Evolutionary conservation across 2,797 vertebrate species (phyloP).

Genomic region (Thripadectes ignobilis): DNA sequence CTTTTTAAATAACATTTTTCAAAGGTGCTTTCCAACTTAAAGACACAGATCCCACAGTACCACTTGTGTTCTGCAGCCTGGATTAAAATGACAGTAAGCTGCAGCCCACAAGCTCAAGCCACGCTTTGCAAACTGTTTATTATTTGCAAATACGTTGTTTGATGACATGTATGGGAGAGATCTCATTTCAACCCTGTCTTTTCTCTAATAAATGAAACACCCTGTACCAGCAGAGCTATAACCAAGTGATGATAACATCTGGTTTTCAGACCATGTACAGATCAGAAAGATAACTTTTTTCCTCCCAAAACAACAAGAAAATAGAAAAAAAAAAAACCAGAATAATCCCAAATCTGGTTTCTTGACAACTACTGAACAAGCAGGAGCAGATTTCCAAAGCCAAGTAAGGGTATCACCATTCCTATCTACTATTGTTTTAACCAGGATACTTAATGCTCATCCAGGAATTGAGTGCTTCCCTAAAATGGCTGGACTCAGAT

Average conservation of each 20-base stretch:
- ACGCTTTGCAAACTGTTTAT: constrained; percentile 17
- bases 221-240: constrained; percentile 57
- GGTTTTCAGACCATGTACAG: constrained; percentile 15
- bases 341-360: neutral
- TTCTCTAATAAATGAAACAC: constrained; percentile 68
- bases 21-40: constrained; percentile 38
- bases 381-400: neutral
- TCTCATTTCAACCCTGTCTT: constrained; percentile 64
- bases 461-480: neutral
- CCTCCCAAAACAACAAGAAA: constrained; percentile 9
- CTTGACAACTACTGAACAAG: neutral
- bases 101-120: constrained; percentile 6
- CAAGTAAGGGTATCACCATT: neutral
- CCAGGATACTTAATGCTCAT: neutral
- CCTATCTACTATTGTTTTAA: neutral
- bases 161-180: constrained; percentile 32
- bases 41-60: neutral
- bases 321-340: neutral
- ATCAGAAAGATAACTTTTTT: constrained; percentile 1
- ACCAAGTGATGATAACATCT: constrained; percentile 65
- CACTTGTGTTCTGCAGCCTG: neutral
- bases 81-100: constrained; percentile 4
- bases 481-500: neutral
- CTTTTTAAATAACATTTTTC: neutral
- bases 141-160: constrained; percentile 47